Evolutionary conservation across 2,888 invertebrate species (phyloP).

Genomic region (Plagodis dolabraria): DNA sequence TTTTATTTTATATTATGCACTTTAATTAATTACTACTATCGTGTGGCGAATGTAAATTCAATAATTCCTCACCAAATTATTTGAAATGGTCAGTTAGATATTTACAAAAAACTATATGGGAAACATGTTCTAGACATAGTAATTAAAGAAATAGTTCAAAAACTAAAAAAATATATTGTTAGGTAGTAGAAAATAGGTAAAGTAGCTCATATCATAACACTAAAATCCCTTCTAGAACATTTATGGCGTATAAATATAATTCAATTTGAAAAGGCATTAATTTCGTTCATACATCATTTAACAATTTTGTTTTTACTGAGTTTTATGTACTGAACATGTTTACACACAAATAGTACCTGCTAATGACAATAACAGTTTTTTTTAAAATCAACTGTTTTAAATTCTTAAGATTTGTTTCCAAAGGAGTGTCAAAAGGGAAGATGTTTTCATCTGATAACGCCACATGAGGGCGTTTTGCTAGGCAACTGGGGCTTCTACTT

Average conservation of each 20-base stretch:
- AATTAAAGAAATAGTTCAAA: no score
- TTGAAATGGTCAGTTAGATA: conserved; percentile 19
- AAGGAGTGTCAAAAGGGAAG: conserved; percentile 40
- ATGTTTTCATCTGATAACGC: conserved; percentile 50
- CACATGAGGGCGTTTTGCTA: conserved; percentile 52
- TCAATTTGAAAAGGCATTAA: conserved; percentile 37
- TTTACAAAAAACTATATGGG: conserved; percentile 11
- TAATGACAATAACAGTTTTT: background rate
- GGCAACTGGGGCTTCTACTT: conserved; percentile 85
- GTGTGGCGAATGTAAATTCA: conserved; percentile 21
- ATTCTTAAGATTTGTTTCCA: conserved; percentile 35
- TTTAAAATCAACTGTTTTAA: no score
- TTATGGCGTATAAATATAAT: background rate
- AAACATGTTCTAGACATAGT: no score
- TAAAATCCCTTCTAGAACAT: no score
- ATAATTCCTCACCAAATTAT: conserved; percentile 31
- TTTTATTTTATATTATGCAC: conserved; percentile 25
- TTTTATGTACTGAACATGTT: conserved; percentile 22
- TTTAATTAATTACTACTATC: conserved; percentile 23
- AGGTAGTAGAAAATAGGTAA: conserved; percentile 6
- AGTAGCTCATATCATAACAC: background rate
- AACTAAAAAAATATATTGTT: conserved; percentile 1
- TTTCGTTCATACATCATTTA: conserved; percentile 32
- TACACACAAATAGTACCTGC: conserved; percentile 9
- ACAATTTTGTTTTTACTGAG: conserved; percentile 35